Percentiles rank a stretch among this genome's conserved stretches.
phyloP scores from a whole-genome alignment of 2,797 vertebrate genomes.

The Enteromius thamalakanensis region DNA sequence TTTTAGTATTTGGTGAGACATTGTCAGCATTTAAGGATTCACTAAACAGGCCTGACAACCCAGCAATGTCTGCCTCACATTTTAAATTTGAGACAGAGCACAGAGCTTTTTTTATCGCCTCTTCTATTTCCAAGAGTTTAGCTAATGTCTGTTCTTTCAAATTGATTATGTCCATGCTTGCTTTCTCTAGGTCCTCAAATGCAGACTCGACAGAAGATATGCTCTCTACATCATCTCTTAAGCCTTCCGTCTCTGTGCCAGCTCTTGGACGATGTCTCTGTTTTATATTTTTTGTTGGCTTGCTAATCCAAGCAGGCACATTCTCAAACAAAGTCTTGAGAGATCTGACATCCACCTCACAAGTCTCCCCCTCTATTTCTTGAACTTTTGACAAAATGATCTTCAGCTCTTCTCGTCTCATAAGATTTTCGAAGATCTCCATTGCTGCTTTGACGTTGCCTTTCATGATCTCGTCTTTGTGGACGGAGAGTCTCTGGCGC shows the following conservation, averaged over 20 bases:
- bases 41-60: conserved; percentile 84
- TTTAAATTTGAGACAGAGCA: conserved; percentile 90
- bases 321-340: conserved; percentile 85
- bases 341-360: conserved; percentile 80
- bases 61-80: conserved; percentile 85
- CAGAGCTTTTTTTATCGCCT: conserved; percentile 90
- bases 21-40: conserved; percentile 81
- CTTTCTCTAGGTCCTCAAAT: conserved; percentile 90
- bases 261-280: conserved; percentile 66
- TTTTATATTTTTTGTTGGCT: conserved; percentile 56
- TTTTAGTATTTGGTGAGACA: conserved; percentile 69
- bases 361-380: conserved; percentile 85
- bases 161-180: conserved; percentile 87
- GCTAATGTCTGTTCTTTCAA: conserved; percentile 93
- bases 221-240: conserved; percentile 65
- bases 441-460: conserved; percentile 82
- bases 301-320: conserved; percentile 80
- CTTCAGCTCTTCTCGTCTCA: conserved; percentile 85
- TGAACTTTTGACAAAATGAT: conserved; percentile 84
- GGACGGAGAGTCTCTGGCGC: conserved; percentile 84
- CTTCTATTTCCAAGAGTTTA: conserved; percentile 89
- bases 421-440: conserved; percentile 86
- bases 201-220: conserved; percentile 82
- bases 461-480: conserved; percentile 91
- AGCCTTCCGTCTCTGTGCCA: conserved; percentile 61